Conservation (phyloP, 2,113 vertebrate genomes). For the Archilochus colubris region DNA sequence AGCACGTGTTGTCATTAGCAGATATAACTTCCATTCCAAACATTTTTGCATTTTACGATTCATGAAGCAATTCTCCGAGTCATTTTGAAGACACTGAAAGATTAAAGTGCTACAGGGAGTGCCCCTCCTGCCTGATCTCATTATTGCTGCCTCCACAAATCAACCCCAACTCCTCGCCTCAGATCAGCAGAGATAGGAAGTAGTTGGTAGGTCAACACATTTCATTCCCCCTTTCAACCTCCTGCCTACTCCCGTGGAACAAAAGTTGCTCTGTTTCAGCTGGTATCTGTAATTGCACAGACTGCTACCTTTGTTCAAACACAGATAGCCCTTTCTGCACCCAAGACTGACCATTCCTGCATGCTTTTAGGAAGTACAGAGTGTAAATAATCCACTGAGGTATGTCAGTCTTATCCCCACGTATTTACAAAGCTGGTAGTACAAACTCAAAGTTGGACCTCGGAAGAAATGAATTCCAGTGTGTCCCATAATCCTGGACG, state of each 20-base stretch:
- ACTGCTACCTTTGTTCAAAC: conserved; percentile 42
- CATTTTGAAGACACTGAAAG: not conserved
- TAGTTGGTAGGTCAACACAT: conserved; percentile 23
- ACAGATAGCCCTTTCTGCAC: conserved; percentile 28
- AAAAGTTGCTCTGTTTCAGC: conserved; percentile 54
- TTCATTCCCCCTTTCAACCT: conserved; percentile 23
- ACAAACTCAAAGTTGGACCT: not conserved
- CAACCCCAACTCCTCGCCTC: not conserved
- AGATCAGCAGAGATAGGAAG: conserved; percentile 14
- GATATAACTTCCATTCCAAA: not conserved
- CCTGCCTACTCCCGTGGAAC: not conserved
- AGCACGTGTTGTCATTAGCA: not conserved
- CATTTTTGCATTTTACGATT: not conserved
- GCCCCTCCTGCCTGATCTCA: conserved; percentile 20
- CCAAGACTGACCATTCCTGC: not conserved
- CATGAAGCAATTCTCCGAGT: not conserved
- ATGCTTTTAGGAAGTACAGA: conserved; percentile 46
- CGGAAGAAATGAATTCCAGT: not conserved
- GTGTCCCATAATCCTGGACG: conserved; percentile 7
- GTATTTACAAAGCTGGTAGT: conserved; percentile 14
- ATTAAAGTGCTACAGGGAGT: not conserved
- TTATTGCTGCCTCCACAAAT: conserved; percentile 17
- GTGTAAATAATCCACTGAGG: conserved; percentile 55
- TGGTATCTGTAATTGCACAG: conserved; percentile 30
- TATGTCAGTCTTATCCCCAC: conserved; percentile 21